These are phyloP conservation scores for Vanacampus margaritifer DNA, from an alignment of 2,113 vertebrate genomes.

Conservation along the genomic window DNA sequence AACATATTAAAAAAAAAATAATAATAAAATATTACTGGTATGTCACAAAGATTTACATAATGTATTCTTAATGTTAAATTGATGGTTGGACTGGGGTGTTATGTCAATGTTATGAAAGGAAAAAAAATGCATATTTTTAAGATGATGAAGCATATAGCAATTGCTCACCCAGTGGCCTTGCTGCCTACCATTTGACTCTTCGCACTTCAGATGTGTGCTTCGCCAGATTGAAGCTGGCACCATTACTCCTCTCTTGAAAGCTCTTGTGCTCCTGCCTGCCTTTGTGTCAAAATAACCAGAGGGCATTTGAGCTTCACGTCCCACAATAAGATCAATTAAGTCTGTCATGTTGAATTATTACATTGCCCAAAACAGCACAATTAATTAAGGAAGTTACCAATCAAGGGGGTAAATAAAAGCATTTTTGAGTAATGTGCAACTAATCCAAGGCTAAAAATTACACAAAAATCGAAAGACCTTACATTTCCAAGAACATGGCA, in stretches of 20 bases:
- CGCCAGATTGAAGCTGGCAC: constrained; percentile 46
- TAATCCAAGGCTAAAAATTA: constrained; percentile 8
- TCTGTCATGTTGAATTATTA: constrained; percentile 59
- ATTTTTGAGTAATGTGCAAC: constrained; percentile 6
- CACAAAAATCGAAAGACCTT: not conserved
- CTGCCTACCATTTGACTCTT: constrained; percentile 31
- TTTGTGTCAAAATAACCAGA: constrained; percentile 61
- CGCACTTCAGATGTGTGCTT: constrained; percentile 41
- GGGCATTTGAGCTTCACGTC: constrained; percentile 48
- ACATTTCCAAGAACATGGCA: not conserved
- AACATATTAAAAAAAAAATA: too few relatives aligned
- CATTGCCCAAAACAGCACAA: constrained; percentile 28
- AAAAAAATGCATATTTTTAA: not conserved
- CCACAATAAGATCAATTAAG: constrained; percentile 70
- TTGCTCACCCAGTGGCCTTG: constrained; percentile 12
- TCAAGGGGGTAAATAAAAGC: constrained; percentile 25
- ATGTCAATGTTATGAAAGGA: not conserved
- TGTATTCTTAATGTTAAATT: not conserved
- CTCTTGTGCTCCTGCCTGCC: constrained; percentile 38
- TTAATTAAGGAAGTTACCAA: constrained; percentile 32
- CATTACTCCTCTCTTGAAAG: constrained; percentile 34
- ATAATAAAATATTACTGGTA: too few relatives aligned
- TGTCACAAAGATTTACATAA: not conserved
- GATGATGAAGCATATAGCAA: not conserved
- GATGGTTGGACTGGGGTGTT: not conserved